Conservation (phyloP, 1,140 invertebrate genomes). For the Drosophila nasuta region DNA sequence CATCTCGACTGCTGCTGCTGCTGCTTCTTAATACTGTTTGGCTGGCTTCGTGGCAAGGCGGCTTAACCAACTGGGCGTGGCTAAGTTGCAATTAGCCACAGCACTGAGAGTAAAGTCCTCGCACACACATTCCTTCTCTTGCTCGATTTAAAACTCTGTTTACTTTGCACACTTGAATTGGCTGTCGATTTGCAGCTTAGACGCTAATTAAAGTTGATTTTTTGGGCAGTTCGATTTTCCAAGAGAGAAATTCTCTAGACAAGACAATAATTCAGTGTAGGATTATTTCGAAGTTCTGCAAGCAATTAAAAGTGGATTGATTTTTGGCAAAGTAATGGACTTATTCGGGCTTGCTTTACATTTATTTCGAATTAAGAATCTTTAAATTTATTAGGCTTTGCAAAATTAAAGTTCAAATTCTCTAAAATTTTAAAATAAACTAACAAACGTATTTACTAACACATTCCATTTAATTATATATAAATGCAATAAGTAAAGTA, state of each 20-base stretch:
- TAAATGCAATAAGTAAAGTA: too few species aligned
- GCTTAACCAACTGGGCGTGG: conserved; percentile 77
- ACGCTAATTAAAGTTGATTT: conserved; percentile 76
- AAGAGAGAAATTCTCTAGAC: neutral
- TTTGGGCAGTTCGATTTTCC: conserved; percentile 4
- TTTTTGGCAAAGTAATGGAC: neutral
- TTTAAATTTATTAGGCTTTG: too few species aligned
- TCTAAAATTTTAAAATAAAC: too few species aligned
- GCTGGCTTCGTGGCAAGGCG: conserved; percentile 48
- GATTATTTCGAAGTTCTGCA: conserved; percentile 4
- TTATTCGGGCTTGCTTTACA: conserved; percentile 1
- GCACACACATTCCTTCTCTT: conserved; percentile 3
- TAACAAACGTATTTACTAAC: too few species aligned
- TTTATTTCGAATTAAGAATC: neutral
- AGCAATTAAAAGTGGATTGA: conserved; percentile 32
- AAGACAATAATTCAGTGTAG: conserved; percentile 10
- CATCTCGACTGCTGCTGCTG: conserved; percentile 10
- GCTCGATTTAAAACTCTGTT: conserved; percentile 65
- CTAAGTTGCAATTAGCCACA: conserved; percentile 79
- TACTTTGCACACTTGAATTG: conserved; percentile 57
- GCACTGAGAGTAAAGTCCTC: conserved; percentile 45
- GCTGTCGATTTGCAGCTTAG: conserved; percentile 58
- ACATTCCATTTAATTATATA: too few species aligned
- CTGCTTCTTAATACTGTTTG: conserved; percentile 59
- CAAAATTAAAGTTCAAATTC: too few species aligned